phyloP scores from a whole-genome alignment of 1,140 invertebrate species.

The Magallana gigas region DNA sequence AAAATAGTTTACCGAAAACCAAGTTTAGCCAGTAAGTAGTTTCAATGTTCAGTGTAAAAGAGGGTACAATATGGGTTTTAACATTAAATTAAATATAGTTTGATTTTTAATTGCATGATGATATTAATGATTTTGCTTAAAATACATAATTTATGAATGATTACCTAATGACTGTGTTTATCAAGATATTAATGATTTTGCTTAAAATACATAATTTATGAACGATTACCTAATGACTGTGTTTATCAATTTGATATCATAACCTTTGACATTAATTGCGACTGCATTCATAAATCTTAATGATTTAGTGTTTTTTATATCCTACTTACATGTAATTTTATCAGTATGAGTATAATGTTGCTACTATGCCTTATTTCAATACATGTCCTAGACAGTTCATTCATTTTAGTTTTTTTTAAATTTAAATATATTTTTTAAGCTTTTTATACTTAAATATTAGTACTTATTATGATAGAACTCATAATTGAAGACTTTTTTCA shows the following conservation, averaged over 20 bases:
- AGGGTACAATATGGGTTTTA: background rate
- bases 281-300: background rate
- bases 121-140: background rate
- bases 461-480: too few relatives aligned
- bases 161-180: background rate
- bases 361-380: background rate
- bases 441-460: too few relatives aligned
- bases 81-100: background rate
- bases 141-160: background rate
- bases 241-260: background rate
- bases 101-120: background rate
- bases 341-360: background rate
- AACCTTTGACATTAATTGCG: background rate
- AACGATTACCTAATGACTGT: background rate
- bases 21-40: constrained; percentile 12
- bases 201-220: background rate
- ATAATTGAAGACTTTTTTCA: too few relatives aligned
- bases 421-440: too few relatives aligned
- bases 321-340: background rate
- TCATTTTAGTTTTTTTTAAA: too few relatives aligned
- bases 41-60: background rate
- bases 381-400: too few relatives aligned
- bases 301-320: background rate
- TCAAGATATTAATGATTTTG: background rate
- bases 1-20: constrained; percentile 34